Percentiles rank a stretch among this genome's conserved stretches.
Evolutionary conservation across 2,113 vertebrate genomes (phyloP).

Genomic region (Hydrochoerus hydrochaeris): DNA sequence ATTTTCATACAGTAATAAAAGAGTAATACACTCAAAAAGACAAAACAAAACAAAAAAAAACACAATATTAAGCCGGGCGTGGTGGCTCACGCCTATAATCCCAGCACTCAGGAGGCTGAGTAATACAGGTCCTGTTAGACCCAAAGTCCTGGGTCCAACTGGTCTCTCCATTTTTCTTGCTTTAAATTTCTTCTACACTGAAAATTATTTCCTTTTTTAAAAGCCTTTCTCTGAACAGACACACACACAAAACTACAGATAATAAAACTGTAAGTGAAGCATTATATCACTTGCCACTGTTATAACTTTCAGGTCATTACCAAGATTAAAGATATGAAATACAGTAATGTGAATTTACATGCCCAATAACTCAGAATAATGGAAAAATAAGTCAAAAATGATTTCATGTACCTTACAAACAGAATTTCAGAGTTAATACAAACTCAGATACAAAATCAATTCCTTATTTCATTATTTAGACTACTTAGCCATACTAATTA

Average conservation of each 20-base stretch:
- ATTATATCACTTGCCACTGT: conserved; percentile 47
- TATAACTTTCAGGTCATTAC: conserved; percentile 55
- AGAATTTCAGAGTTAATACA: conserved; percentile 27
- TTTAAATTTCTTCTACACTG: conserved; percentile 45
- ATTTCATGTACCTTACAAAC: background rate
- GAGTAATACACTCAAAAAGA: background rate
- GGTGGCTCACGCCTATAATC: too few relatives aligned
- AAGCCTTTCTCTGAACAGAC: conserved; percentile 58
- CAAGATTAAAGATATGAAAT: conserved; percentile 59
- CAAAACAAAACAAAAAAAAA: too few relatives aligned
- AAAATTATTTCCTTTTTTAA: conserved; percentile 55
- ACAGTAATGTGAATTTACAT: conserved; percentile 61
- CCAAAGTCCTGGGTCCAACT: background rate
- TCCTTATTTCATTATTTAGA: conserved; percentile 50
- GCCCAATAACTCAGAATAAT: background rate
- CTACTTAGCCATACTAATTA: background rate
- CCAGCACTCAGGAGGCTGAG: too few relatives aligned
- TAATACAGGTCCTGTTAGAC: conserved; percentile 8
- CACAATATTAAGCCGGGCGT: too few relatives aligned
- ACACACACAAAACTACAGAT: conserved; percentile 43
- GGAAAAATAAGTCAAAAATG: conserved; percentile 49
- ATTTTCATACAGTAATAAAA: conserved; percentile 44
- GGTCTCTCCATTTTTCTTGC: conserved; percentile 26
- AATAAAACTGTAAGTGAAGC: conserved; percentile 56
- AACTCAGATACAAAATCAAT: background rate